Evolutionary conservation across 2,888 invertebrate species (phyloP).

Genomic region (Hoplodrina blanda): DNA sequence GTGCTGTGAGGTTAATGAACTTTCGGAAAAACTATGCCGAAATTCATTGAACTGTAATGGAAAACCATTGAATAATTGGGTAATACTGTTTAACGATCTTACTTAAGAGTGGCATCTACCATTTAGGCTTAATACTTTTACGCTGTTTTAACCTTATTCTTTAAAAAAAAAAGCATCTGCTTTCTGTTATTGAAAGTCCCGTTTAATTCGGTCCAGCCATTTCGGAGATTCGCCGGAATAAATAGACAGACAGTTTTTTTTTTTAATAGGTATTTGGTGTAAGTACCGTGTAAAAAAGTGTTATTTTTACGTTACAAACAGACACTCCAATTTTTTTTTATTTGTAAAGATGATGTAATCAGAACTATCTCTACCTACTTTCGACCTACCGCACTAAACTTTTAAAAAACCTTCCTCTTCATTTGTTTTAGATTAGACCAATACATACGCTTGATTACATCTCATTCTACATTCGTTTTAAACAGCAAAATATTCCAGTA

Average conservation of each 20-base stretch:
- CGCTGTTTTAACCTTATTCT: too few relatives aligned
- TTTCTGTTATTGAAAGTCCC: too few relatives aligned
- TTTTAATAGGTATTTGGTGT: too few relatives aligned
- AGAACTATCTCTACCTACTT: not conserved
- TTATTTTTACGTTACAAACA: too few relatives aligned
- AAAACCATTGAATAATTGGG: too few relatives aligned
- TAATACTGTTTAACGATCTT: not conserved
- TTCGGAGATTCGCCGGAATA: too few relatives aligned
- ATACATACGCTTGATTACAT: not conserved
- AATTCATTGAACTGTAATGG: not conserved
- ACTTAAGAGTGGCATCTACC: not conserved
- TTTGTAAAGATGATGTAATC: not conserved
- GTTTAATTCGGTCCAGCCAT: too few relatives aligned
- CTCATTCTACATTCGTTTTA: slow-evolving; percentile 16
- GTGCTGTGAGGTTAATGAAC: slow-evolving; percentile 18
- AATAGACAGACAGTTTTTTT: too few relatives aligned
- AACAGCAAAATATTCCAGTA: slow-evolving; percentile 14
- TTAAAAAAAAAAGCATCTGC: too few relatives aligned
- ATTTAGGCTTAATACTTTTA: not conserved
- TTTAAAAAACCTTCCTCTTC: not conserved
- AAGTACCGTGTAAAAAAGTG: too few relatives aligned
- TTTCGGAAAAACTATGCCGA: not conserved
- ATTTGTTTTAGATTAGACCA: not conserved
- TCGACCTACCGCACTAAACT: not conserved
- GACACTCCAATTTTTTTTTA: too few relatives aligned